Evolutionary conservation across 2,888 invertebrate species (phyloP), one percentile per base, ranked within the genome.

Genomic region (Pinctada fucata): DNA sequence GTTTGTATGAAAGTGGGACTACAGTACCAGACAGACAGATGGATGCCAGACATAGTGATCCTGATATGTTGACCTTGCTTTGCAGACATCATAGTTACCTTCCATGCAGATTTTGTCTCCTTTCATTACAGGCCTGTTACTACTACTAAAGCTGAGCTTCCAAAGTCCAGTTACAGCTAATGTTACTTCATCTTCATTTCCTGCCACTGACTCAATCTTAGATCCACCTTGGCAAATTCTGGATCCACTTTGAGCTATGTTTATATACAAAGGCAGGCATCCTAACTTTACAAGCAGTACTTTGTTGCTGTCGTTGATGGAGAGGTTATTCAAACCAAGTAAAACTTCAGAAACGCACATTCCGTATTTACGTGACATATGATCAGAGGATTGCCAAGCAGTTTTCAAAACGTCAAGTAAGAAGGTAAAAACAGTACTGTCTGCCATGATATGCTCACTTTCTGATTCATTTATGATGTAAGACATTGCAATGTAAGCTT

Each of bases 381-480:
- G 90, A 58, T 87, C 84, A 3, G 83, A 82, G 66, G 89, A 88
- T n/a, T 85, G 76, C n/a, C 89, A 77, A 0, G 90, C 90, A 72
- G 88, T 86, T 47, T 81, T 75, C n/a, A 91, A 82, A n/a, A 91
- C 87, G 63, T 84, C 79, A 10, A 91, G 82, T 51, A 91, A 88
- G 78, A 90, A 91, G 3, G 75, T 72, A 47, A 91, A 87, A 51
- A 88, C 86, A 8, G 87, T 86, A 75, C 88, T 87, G 8, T 87
- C 87, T 0, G 90, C 88, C 75, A 86, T 88, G 13, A 90, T 84
- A 6, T 90, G 72, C 65, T 87, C 86, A 78, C 87, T 90, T 80
- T 91, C 89, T n/a, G 86, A 84, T 79, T 91, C 91, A 69, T 84
- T 86, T 4, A 91, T 83, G 49, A 92, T 84, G 76, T 90, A 91